Evolutionary conservation across 2,888 invertebrate species (phyloP), one percentile per base, ranked within the genome.

Genomic region (Bombylius discolor): DNA sequence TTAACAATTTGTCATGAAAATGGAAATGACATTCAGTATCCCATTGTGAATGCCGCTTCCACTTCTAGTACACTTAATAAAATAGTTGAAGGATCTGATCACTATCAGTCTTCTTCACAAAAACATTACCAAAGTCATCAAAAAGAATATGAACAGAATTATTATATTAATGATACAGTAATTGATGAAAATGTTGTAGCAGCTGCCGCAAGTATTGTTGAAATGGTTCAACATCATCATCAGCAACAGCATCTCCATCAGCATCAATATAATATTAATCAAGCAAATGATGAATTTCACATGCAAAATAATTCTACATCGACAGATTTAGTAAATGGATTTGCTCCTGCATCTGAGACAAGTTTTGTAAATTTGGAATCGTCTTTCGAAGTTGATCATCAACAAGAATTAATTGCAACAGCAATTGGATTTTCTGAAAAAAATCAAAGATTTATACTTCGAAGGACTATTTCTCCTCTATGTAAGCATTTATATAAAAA

Each of bases 401-500:
- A 42, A 42, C 39, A 42, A 11, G 39, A 42, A 42, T 42, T 56
- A n/a, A 13, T 49, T 5, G 23, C 39, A 11, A 42, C 39, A 42
- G 39, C 12, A 42, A 42, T n/a, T 45, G 6, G 5, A 5, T 45
- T 45, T 45, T 23, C 58, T 56, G 12, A 60, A 62, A 42, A 63
- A 64, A 31, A 62, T 31, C 64, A 64, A 45, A 56, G 64, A 33
- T 59, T 61, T 32, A 50, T 65, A 11, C 46, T 66, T 7, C 64
- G 65, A 36, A 64, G 64, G 49, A 63, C 65, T 12, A 65, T 66
- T 64, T 64, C 65, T 5, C 63, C 66, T n/a, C 56, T 66, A 47
- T 60, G 66, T 66, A 60, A 57, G 63, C 23, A 23, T 23, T 23
- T 23, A 23, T 23, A 23, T 23, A 23, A 23, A 23, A 23, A 23